Base-by-base conservation (phyloP, 2,113 vertebrate species). In the Vimba vimba region DNA sequence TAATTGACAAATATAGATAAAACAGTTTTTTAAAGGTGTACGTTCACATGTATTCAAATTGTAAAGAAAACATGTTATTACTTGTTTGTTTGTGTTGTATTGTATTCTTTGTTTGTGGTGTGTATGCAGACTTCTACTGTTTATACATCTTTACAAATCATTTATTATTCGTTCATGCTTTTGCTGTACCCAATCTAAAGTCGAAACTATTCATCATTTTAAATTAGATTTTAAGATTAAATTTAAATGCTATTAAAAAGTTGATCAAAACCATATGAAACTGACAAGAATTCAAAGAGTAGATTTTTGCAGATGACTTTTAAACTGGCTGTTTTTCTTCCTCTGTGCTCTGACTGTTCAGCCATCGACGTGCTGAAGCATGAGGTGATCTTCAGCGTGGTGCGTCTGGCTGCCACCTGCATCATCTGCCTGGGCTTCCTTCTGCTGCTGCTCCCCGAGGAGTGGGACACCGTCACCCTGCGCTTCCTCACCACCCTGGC, bases 391-490 rank as follows among this genome's bases (percentile, higher is more conserved):
- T 99, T 99, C 95, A 99, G 97, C 0, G 95, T 97, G 0, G 98
- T 99, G 87, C 95, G 98, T 15, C 91, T 99, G 91, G 96, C 97
- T 10, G 98, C 98, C 62, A 99, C 97, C 87, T 96, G 97, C 93
- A 96, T 98, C 91, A 99, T 99, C 90, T 98, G 97, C 93, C 89
- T 98, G 4, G 98, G 97, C 0, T 99, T 99, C 91, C 93, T 99
- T 90, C 95, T 99, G 25, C 95, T 99, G 95, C 94, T 99, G 62
- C 94, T 99, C 75, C 98, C 98, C 0, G 98, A 99, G 89, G 97
- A 99, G 89, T 99, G 98, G 98, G 98, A 99, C 78, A 96, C 98
- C 15, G 96, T 98, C 77, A 99, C 97, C 0, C 94, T 99, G 92
- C 94, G 96, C 74, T 98, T 99, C 93, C 95, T 99, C 89, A 96